Evolutionary conservation across 2,113 vertebrate species (phyloP), one percentile per base, ranked within the genome.

Genomic region (Ellobius talpinus): DNA sequence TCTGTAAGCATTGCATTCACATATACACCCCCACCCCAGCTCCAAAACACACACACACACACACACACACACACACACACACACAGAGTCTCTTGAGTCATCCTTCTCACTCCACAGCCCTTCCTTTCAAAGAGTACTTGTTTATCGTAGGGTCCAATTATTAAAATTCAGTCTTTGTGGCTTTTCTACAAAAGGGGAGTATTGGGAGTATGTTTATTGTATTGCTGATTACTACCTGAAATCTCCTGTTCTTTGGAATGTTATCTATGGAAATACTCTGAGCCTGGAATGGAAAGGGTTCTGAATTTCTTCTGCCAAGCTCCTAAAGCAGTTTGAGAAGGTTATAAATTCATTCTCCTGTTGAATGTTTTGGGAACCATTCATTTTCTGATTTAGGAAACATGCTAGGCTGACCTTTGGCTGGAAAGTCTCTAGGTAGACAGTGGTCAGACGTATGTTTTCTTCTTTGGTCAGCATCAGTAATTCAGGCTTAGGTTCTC

Each of bases 321-420:
- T 1, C 68, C 26, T 89, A 78, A 45, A 12, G 14, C 31, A 42
- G 7, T 42, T 31, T 85, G 76, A 65, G 55, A 42, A 31, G n/a
- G 3, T 86, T 79, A 70, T 77, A 70, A 73, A 74, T 74, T 65
- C 87, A 84, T 89, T 96, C 47, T 93, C 72, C 47, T 24, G 19
- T 73, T 90, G 33, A 4, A 90, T 65, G 33, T 78, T 84, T 87
- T 90, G 7, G 21, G 76, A 16, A 13, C 23, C 65, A 79, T 91
- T 47, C 47, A 78, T 45, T 61, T 78, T 93, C 45, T 78, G 52
- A 87, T 26, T 73, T 93, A 42, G 63, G 33, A 26, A 47, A 24
- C 50, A 68, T 14, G 4, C 6, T 87, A 29, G 70, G 72, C 33
- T 89, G 88, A 31, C 47, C 47, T 91, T 58, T 89, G 74, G 45